Conservation (phyloP, 2,797 vertebrate species). For the Meda fulgida region DNA sequence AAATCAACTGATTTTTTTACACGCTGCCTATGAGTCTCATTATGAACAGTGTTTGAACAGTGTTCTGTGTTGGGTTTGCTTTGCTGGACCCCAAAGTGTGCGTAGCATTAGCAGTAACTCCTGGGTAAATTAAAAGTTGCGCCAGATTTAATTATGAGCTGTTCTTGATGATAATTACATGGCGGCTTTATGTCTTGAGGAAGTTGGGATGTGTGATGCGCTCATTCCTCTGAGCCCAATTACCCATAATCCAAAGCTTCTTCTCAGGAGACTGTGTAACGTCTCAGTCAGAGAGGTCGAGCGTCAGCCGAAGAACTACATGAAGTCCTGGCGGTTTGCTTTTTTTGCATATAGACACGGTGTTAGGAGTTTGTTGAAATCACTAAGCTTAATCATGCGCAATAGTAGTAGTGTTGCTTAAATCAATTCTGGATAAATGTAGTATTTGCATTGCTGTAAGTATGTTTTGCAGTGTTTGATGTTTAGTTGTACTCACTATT, state of each 20-base stretch:
- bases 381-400: background rate
- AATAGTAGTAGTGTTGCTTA: too few relatives aligned
- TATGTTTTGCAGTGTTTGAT: background rate
- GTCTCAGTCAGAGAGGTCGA: background rate
- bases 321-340: background rate
- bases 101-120: constrained; percentile 40
- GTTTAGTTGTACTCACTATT: background rate
- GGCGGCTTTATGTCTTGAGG: constrained; percentile 50
- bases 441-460: background rate
- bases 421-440: background rate
- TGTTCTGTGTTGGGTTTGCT: background rate
- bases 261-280: constrained; percentile 20
- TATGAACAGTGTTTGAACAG: background rate
- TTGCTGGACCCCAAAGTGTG: constrained; percentile 11
- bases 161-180: constrained; percentile 66
- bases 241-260: constrained; percentile 48
- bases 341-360: background rate
- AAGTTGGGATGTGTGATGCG: constrained; percentile 47
- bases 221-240: constrained; percentile 47
- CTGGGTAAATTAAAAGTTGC: constrained; percentile 56
- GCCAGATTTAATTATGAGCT: constrained; percentile 62
- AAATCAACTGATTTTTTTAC: background rate
- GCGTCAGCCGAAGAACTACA: background rate
- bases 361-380: background rate
- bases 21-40: background rate